Conservation (phyloP, 1,140 invertebrate species). For the Aleiodes sp. region DNA sequence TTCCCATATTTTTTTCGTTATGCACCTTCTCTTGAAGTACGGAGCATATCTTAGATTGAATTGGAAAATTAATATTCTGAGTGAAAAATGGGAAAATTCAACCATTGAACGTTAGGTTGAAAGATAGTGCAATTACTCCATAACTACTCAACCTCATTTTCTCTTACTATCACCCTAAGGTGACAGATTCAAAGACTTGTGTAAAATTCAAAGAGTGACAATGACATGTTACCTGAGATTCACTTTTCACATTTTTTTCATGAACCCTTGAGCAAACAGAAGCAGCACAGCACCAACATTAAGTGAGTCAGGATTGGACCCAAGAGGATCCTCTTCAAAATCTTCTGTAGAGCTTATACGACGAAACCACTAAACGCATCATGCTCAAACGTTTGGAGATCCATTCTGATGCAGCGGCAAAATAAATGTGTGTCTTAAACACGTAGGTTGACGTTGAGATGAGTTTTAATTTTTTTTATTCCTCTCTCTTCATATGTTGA, state of each 20-base stretch:
- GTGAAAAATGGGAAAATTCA: no score
- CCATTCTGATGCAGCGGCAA: neutral
- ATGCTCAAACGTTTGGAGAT: neutral
- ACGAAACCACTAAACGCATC: neutral
- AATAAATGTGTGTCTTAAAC: neutral
- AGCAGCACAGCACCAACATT: constrained; percentile 18
- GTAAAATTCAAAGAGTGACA: constrained; percentile 3
- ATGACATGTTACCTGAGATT: neutral
- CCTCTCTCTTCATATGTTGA: no score
- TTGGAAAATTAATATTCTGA: no score
- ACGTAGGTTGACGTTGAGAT: neutral
- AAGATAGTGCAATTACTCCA: neutral
- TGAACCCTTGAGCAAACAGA: neutral
- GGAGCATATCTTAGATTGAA: no score
- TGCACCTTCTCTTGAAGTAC: no score
- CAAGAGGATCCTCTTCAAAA: neutral
- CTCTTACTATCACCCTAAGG: neutral
- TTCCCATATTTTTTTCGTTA: no score
- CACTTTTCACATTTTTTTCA: neutral
- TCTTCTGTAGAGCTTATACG: neutral
- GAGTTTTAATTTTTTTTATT: no score
- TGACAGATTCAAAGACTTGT: neutral
- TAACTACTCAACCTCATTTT: neutral
- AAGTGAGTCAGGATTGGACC: constrained; percentile 31
- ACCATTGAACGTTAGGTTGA: neutral